Conservation (phyloP, 2,113 vertebrate species). For the Dipodomys ordii region DNA sequence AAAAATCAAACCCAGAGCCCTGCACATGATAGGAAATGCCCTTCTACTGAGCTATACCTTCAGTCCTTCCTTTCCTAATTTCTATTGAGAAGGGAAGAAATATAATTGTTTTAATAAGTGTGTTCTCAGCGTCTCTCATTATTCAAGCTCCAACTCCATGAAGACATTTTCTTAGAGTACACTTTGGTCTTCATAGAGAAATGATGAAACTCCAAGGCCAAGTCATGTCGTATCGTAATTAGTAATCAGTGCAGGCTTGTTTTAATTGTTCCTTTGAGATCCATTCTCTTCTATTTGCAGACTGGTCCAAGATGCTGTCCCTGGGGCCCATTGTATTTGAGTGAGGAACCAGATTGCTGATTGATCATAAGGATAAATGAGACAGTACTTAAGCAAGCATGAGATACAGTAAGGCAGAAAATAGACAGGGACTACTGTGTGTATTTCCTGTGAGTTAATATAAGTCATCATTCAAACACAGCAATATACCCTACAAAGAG, state of each 20-base stretch:
- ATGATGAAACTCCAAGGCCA: not conserved
- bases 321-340: not conserved
- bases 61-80: not conserved
- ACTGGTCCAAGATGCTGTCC: not conserved
- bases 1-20: not conserved
- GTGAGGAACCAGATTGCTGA: not conserved
- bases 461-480: not conserved
- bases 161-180: not conserved
- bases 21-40: not conserved
- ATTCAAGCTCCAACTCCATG: not conserved
- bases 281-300: not conserved
- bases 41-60: too few species aligned
- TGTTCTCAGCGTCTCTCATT: not conserved
- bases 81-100: not conserved
- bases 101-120: not conserved
- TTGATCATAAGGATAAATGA: not conserved
- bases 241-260: not conserved
- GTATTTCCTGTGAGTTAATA: not conserved
- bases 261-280: conserved; percentile 54
- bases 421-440: not conserved
- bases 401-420: not conserved
- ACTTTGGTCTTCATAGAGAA: not conserved
- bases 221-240: not conserved
- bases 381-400: not conserved
- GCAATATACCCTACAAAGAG: not conserved